These are phyloP conservation scores for Holothuria scabra DNA, from an alignment of 53 echinoderm and acorn worm genomes.

Conservation along the genomic window DNA sequence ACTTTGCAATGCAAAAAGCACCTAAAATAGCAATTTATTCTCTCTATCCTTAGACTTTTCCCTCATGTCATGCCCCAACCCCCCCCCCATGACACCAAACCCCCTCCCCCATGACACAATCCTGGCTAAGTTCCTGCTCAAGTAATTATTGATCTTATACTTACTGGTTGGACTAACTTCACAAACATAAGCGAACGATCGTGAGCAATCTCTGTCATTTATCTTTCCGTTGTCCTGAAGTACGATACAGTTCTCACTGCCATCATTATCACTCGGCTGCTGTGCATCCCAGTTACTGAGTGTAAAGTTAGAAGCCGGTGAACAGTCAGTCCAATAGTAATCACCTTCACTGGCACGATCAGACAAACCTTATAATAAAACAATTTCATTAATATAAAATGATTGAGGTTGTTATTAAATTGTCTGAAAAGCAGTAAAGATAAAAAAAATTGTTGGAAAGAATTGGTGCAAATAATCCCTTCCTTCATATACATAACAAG, in stretches of 20 bases:
- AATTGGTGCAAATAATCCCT: no score
- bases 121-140: no score
- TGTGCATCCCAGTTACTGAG: slow-evolving; percentile 65
- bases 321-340: slow-evolving; percentile 83
- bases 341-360: slow-evolving; percentile 74
- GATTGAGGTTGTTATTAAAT: not conserved
- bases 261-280: slow-evolving; percentile 70
- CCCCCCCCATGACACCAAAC: no score
- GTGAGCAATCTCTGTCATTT: slow-evolving; percentile 71
- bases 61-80: no score
- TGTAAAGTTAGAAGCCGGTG: slow-evolving; percentile 49
- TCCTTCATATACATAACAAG: no score
- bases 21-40: no score
- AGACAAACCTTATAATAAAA: slow-evolving; percentile 65
- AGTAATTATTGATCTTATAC: not conserved
- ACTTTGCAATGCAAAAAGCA: no score
- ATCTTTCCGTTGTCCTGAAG: slow-evolving; percentile 66
- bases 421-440: no score
- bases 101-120: no score
- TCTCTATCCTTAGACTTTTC: no score
- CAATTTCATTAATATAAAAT: not conserved
- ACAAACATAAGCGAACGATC: slow-evolving; percentile 65
- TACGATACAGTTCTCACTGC: slow-evolving; percentile 77
- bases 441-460: no score
- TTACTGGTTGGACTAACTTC: slow-evolving; percentile 79